A percentile compares a stretch with the other conserved stretches of the same genome.
Evolutionary conservation across 2,113 vertebrate genomes (phyloP).

Genomic region (Craseonycteris thonglongyai): DNA sequence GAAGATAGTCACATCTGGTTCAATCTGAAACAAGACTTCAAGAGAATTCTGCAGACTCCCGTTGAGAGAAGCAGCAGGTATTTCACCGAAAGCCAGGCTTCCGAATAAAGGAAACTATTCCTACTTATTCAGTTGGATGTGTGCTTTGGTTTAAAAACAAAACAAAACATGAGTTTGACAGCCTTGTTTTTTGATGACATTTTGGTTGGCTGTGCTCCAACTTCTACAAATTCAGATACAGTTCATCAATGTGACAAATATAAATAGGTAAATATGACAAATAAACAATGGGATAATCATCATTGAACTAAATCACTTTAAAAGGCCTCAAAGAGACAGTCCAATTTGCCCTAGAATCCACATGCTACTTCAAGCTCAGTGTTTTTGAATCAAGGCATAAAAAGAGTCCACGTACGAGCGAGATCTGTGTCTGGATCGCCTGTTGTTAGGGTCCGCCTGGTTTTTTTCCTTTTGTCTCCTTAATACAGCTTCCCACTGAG

Average conservation of each 20-base stretch:
- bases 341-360: not conserved
- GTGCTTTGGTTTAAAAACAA: slow-evolving; percentile 25
- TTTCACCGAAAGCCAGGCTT: slow-evolving; percentile 17
- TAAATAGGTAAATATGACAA: not conserved
- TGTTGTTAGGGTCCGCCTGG: slow-evolving; percentile 81
- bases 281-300: not conserved
- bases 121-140: not conserved
- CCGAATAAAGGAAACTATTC: slow-evolving; percentile 7
- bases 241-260: not conserved
- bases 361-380: not conserved
- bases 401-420: slow-evolving; percentile 82
- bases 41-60: not conserved
- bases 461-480: slow-evolving; percentile 87
- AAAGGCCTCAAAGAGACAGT: not conserved
- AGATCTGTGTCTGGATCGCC: slow-evolving; percentile 88
- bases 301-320: not conserved
- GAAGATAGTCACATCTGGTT: slow-evolving; percentile 25
- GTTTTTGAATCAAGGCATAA: not conserved
- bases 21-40: not conserved
- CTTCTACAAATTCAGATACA: not conserved
- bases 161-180: not conserved
- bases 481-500: slow-evolving; percentile 90
- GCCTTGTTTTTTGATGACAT: not conserved
- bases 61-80: not conserved
- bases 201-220: not conserved